Evolutionary conservation across 2,797 vertebrate species (phyloP).

Genomic region (Spinibarbus caldwelli): DNA sequence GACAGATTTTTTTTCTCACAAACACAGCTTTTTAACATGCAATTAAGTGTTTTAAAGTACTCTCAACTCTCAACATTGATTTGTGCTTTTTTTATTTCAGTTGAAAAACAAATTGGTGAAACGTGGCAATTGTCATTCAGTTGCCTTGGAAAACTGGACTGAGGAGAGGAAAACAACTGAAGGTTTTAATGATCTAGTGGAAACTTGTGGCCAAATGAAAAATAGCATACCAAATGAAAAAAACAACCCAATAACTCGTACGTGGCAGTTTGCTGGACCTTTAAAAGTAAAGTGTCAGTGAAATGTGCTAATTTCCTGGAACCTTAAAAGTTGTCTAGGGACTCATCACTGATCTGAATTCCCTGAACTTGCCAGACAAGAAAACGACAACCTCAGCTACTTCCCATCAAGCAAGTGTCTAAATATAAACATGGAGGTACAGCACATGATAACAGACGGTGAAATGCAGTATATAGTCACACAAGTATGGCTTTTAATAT

Average conservation of each 20-base stretch:
- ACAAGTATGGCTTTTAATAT: background rate
- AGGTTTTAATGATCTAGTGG: constrained; percentile 53
- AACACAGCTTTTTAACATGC: too few relatives aligned
- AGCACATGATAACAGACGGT: background rate
- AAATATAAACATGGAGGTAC: background rate
- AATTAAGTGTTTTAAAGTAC: too few relatives aligned
- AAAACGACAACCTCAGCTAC: background rate
- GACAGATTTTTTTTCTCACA: too few relatives aligned
- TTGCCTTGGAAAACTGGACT: constrained; percentile 53
- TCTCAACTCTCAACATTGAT: background rate
- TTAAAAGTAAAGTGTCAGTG: background rate
- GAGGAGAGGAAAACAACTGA: constrained; percentile 42
- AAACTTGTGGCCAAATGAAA: constrained; percentile 18
- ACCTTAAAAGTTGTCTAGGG: background rate
- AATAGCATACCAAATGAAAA: constrained; percentile 1
- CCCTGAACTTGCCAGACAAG: background rate
- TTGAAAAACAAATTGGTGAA: background rate
- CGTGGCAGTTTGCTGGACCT: constrained; percentile 6
- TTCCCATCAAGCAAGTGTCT: background rate
- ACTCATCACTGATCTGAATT: constrained; percentile 13
- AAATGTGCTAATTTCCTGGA: constrained; percentile 20
- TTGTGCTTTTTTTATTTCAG: background rate
- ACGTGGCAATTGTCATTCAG: constrained; percentile 44
- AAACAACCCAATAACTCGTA: background rate
- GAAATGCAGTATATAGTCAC: background rate